These are phyloP conservation scores for Urophycis tenuis DNA, from an alignment of 2,797 vertebrate species.

Conservation along the genomic window DNA sequence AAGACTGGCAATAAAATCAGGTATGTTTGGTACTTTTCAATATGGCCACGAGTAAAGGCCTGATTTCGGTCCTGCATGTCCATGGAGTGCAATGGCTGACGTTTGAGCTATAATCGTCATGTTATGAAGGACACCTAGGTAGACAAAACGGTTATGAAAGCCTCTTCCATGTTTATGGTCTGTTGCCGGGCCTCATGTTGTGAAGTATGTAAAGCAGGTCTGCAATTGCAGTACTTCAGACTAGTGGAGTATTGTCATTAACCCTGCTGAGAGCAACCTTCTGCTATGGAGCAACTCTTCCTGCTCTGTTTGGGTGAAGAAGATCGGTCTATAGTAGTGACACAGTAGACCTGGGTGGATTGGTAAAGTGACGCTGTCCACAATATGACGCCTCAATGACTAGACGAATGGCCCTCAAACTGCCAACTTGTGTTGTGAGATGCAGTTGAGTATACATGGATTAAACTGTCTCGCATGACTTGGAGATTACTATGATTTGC, in stretches of 20 bases:
- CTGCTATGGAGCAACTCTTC: slow-evolving; percentile 60
- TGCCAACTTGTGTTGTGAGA: neutral
- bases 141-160: too few relatives aligned
- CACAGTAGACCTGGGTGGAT: slow-evolving; percentile 18
- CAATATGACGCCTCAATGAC: too few relatives aligned
- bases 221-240: slow-evolving; percentile 90
- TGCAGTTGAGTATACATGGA: neutral
- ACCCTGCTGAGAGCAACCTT: slow-evolving; percentile 86
- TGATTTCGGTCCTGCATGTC: too few relatives aligned
- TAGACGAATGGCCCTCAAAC: neutral
- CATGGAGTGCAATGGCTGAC: too few relatives aligned
- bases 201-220: slow-evolving; percentile 77
- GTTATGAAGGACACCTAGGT: too few relatives aligned
- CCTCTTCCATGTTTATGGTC: neutral
- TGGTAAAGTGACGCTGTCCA: neutral
- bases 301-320: slow-evolving; percentile 52
- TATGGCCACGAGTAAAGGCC: too few relatives aligned
- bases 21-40: slow-evolving; percentile 38
- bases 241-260: slow-evolving; percentile 86
- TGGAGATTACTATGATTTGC: neutral
- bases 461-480: too few relatives aligned
- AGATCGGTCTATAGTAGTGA: slow-evolving; percentile 56
- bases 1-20: slow-evolving; percentile 99
- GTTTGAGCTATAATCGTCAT: too few relatives aligned
- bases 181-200: neutral